Evolutionary conservation across 1,140 invertebrate species (phyloP).

Genomic region (Mamestra configurata): DNA sequence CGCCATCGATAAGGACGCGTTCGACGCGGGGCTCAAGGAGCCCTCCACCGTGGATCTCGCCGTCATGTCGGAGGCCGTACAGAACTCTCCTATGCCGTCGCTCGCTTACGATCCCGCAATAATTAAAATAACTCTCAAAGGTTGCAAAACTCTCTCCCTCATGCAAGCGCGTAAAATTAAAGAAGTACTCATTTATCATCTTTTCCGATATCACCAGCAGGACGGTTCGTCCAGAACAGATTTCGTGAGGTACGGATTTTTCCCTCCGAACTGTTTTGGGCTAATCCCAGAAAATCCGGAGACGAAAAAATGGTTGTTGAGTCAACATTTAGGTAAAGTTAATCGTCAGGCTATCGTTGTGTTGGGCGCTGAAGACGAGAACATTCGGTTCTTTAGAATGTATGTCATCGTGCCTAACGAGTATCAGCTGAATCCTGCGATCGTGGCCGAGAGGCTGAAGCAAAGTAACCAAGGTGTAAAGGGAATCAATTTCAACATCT

Average conservation of each 20-base stretch:
- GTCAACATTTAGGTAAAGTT: slow-evolving; percentile 64
- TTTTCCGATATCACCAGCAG: slow-evolving; percentile 73
- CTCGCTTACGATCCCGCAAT: slow-evolving; percentile 63
- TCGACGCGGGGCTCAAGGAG: slow-evolving; percentile 75
- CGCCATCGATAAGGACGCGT: slow-evolving; percentile 79
- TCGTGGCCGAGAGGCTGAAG: slow-evolving; percentile 67
- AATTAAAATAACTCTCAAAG: slow-evolving; percentile 71
- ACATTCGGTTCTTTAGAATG: slow-evolving; percentile 69
- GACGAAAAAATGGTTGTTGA: slow-evolving; percentile 71
- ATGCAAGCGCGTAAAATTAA: slow-evolving; percentile 72
- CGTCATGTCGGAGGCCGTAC: slow-evolving; percentile 46
- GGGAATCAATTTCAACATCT: slow-evolving; percentile 73
- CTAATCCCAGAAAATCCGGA: slow-evolving; percentile 76
- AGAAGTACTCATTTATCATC: slow-evolving; percentile 71
- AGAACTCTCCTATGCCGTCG: slow-evolving; percentile 67
- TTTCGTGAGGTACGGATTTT: slow-evolving; percentile 77
- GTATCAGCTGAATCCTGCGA: slow-evolving; percentile 45
- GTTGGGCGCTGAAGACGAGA: slow-evolving; percentile 63
- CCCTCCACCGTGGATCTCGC: slow-evolving; percentile 55
- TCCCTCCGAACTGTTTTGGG: slow-evolving; percentile 70
- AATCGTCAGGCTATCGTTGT: slow-evolving; percentile 65
- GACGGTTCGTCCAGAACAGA: slow-evolving; percentile 68
- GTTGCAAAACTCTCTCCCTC: slow-evolving; percentile 65
- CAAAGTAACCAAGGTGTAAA: slow-evolving; percentile 75
- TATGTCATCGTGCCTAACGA: slow-evolving; percentile 59